phyloP scores from a whole-genome alignment of 1,140 invertebrate species.

The Microvelia longipes region DNA sequence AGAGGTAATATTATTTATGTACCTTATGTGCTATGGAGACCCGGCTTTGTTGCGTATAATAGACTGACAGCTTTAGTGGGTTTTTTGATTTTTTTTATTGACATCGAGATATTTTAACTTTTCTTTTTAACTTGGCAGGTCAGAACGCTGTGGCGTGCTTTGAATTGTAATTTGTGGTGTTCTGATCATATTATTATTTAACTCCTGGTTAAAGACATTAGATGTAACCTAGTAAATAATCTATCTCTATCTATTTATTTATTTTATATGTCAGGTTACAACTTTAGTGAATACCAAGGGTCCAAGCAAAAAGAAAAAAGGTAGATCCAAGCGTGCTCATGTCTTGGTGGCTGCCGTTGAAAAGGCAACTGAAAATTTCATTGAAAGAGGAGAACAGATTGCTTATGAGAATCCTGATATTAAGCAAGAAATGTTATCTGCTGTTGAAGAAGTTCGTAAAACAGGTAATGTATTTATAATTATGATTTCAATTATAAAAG shows the following conservation, averaged over 20 bases:
- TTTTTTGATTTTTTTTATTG: too few relatives aligned
- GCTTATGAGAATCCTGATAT: constrained; percentile 95
- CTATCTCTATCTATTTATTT: background rate
- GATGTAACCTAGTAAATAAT: too few relatives aligned
- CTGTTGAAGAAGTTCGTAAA: constrained; percentile 84
- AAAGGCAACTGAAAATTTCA: constrained; percentile 92
- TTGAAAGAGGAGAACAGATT: constrained; percentile 86
- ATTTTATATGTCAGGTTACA: constrained; percentile 42
- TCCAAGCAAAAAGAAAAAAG: constrained; percentile 91
- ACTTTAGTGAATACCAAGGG: constrained; percentile 94
- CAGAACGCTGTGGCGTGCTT: too few relatives aligned
- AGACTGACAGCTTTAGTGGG: too few relatives aligned
- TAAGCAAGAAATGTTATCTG: constrained; percentile 86
- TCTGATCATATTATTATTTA: too few relatives aligned
- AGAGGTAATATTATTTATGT: too few relatives aligned
- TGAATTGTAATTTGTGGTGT: too few relatives aligned
- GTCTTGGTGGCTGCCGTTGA: constrained; percentile 90
- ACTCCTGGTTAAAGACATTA: too few relatives aligned
- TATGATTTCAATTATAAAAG: constrained; percentile 10
- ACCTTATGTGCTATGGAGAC: too few relatives aligned
- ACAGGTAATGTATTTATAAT: constrained; percentile 42
- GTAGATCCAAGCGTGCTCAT: constrained; percentile 89
- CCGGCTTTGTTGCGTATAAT: too few relatives aligned
- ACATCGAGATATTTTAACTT: too few relatives aligned
- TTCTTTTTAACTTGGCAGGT: too few relatives aligned